Conservation (phyloP, 2,113 vertebrate genomes). For the Pseudopipra pipra region DNA sequence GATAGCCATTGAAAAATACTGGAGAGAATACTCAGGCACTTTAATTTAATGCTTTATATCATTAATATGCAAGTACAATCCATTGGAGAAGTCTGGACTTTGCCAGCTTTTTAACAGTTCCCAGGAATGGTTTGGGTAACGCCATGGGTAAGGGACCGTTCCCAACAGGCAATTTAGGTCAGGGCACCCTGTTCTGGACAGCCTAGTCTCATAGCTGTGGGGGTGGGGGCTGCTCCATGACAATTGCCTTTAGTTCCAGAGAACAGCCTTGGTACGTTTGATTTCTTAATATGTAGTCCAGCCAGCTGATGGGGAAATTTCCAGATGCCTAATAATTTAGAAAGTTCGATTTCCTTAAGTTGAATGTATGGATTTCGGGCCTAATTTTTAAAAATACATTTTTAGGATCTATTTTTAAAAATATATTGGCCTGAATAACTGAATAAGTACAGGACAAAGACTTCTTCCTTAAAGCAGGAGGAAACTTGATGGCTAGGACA, state of each 20-base stretch:
- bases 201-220: neutral
- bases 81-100: neutral
- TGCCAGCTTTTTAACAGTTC: neutral
- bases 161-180: neutral
- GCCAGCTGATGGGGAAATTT: neutral
- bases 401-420: neutral
- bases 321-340: neutral
- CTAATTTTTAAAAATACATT: neutral
- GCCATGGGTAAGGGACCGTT: neutral
- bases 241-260: neutral
- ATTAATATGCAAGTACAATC: neutral
- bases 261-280: neutral
- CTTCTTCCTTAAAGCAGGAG: neutral
- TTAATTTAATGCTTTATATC: neutral
- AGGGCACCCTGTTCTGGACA: neutral
- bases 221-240: neutral
- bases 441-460: neutral
- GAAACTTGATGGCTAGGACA: neutral
- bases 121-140: neutral
- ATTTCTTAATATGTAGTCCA: neutral
- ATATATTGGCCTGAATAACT: neutral
- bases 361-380: constrained; percentile 11
- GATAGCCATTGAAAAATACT: neutral
- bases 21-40: neutral
- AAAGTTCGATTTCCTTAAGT: neutral